Percentiles rank a stretch among this genome's conserved stretches.
phyloP scores from a whole-genome alignment of 2,797 vertebrate species.

The Peromyscus attwateri region DNA sequence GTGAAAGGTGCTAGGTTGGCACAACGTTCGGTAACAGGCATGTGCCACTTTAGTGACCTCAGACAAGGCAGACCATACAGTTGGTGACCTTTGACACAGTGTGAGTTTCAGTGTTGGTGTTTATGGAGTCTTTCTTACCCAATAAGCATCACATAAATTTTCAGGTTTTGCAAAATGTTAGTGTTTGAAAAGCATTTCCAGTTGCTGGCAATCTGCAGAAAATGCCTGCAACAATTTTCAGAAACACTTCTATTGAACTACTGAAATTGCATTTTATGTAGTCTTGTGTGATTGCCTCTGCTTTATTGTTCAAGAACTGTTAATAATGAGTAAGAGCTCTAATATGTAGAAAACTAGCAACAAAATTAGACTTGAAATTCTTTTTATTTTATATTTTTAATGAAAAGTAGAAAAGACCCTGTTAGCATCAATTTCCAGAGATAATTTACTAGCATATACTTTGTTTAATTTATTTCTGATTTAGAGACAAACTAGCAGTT shows the following conservation, averaged over 20 bases:
- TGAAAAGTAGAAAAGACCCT: conserved; percentile 58
- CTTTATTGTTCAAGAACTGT: conserved; percentile 79
- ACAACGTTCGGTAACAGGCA: neutral
- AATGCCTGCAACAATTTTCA: conserved; percentile 77
- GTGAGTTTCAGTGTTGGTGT: neutral
- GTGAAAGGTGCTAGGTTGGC: neutral
- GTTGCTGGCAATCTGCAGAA: conserved; percentile 71
- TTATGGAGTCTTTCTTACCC: conserved; percentile 52
- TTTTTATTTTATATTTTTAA: conserved; percentile 72
- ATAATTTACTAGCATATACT: conserved; percentile 54
- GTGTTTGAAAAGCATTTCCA: conserved; percentile 85
- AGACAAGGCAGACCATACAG: neutral
- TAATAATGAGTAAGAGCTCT: conserved; percentile 71
- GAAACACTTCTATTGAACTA: conserved; percentile 81
- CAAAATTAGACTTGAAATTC: conserved; percentile 52
- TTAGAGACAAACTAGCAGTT: conserved; percentile 53
- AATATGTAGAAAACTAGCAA: conserved; percentile 72
- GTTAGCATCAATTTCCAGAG: conserved; percentile 69
- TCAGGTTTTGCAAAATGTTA: conserved; percentile 84
- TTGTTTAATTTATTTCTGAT: conserved; percentile 80
- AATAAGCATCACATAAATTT: conserved; percentile 67
- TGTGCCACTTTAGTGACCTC: neutral
- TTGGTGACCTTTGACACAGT: conserved; percentile 34
- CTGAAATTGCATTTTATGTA: conserved; percentile 83
- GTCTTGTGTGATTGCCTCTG: conserved; percentile 78